phyloP scores from a whole-genome alignment of 2,113 vertebrate species.

The Uria aalge region DNA sequence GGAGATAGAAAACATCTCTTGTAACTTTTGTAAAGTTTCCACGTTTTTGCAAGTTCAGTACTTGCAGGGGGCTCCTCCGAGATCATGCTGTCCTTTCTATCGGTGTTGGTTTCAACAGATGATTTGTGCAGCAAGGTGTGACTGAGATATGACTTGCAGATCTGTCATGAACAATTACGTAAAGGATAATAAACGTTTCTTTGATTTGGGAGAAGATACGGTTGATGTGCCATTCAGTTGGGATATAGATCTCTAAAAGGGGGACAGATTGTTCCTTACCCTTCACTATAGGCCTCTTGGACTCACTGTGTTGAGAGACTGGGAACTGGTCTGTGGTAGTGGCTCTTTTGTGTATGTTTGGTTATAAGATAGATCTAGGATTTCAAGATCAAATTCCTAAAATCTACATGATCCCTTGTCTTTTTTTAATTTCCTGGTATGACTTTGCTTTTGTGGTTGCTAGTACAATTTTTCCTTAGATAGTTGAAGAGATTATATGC shows the following conservation, averaged over 20 bases:
- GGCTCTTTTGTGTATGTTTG: not conserved
- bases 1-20: not conserved
- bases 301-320: not conserved
- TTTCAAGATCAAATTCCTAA: not conserved
- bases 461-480: not conserved
- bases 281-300: not conserved
- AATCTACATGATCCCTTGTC: not conserved
- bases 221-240: not conserved
- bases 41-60: not conserved
- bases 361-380: not conserved
- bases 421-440: not conserved
- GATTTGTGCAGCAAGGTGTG: not conserved
- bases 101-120: not conserved
- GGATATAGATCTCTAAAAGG: not conserved
- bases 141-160: not conserved
- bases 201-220: not conserved
- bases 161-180: rapidly evolving
- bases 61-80: not conserved
- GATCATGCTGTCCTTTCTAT: not conserved
- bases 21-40: not conserved
- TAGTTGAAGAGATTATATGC: not conserved
- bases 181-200: not conserved
- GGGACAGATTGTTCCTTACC: not conserved
- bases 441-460: not conserved
- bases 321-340: not conserved